These are phyloP conservation scores for Polydrusus pterygomalis DNA, from an alignment of 2,888 invertebrate species.

Conservation along the genomic window DNA sequence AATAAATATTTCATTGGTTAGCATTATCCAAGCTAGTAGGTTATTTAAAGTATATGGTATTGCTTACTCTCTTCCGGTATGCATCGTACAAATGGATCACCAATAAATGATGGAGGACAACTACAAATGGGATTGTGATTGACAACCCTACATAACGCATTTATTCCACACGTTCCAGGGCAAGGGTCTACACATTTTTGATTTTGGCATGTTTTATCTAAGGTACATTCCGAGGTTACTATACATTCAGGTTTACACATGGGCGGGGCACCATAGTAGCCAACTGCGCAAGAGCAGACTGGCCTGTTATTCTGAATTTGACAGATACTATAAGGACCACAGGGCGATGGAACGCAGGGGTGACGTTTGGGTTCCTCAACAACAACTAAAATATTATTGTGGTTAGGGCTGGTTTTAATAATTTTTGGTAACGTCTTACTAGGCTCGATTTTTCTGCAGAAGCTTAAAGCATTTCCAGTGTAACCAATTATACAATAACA, in stretches of 20 bases:
- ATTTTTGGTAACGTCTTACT: constrained; percentile 62
- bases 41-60: constrained; percentile 13
- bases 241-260: constrained; percentile 86
- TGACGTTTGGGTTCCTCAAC: constrained; percentile 73
- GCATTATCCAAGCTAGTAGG: constrained; percentile 7
- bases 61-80: constrained; percentile 78
- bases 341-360: constrained; percentile 86
- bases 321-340: constrained; percentile 87
- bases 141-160: constrained; percentile 85
- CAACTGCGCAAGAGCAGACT: constrained; percentile 84
- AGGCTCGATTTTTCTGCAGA: constrained; percentile 73
- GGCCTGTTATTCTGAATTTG: constrained; percentile 82
- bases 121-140: constrained; percentile 88
- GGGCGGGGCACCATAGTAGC: constrained; percentile 85
- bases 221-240: constrained; percentile 85
- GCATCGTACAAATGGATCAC: constrained; percentile 87
- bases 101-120: constrained; percentile 80
- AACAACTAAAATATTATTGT: constrained; percentile 59
- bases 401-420: constrained; percentile 31
- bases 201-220: constrained; percentile 84
- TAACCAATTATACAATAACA: constrained; percentile 84
- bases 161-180: constrained; percentile 83
- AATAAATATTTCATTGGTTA: constrained; percentile 23
- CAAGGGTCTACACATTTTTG: constrained; percentile 87
- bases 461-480: constrained; percentile 82